Evolutionary conservation across 2,797 vertebrate genomes (phyloP), one percentile per base, ranked within the genome.

Genomic region (Bovichtus variegatus): DNA sequence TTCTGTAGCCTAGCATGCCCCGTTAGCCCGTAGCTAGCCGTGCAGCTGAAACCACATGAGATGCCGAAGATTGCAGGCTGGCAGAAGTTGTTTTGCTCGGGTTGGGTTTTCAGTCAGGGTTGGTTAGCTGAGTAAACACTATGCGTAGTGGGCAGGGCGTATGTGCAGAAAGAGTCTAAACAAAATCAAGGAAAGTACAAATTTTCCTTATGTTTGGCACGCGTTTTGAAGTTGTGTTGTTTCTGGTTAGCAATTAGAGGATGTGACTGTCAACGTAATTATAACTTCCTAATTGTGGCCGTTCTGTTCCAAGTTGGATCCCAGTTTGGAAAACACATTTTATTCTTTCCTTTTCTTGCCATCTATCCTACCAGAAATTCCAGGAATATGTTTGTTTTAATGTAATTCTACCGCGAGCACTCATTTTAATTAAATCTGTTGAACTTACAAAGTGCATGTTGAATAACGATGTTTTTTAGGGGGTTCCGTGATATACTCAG

Each of bases 111-210:
- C 76, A 58, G 77, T 80, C 76, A 64, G 64, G 74, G 72, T 54
- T 54, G 83, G 87, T 87, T 86, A 71, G 82, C 63, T 68, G 81
- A 84, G 76, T 85, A 90, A 92, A 91, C 89, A 82, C 78, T 19
- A 16, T 78, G 72, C 81, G 79, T 84, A 87, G 86, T 81, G 82
- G 85, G 76, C 73, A 36, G 73, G 65, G 69, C 36, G 46, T 53
- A 58, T 64, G 81, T 69, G 70, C 79, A 62, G 62, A 8, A 7
- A 76, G 73, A 58, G 12, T 78, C 82, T 49, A 81, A 90, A 87
- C 83, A 78, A 90, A 91, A 89, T 88, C 67, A 82, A 59, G 78
- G 41, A 84, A 88, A 81, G 76, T 73, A 81, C 83, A 83, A 72
- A 80, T 84, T 76, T 68, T 27, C 78, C 65, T 76, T 19, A 50